Evolutionary conservation across 2,888 invertebrate species (phyloP), one percentile per base, ranked within the genome.

Genomic region (Chydorus sphaericus): DNA sequence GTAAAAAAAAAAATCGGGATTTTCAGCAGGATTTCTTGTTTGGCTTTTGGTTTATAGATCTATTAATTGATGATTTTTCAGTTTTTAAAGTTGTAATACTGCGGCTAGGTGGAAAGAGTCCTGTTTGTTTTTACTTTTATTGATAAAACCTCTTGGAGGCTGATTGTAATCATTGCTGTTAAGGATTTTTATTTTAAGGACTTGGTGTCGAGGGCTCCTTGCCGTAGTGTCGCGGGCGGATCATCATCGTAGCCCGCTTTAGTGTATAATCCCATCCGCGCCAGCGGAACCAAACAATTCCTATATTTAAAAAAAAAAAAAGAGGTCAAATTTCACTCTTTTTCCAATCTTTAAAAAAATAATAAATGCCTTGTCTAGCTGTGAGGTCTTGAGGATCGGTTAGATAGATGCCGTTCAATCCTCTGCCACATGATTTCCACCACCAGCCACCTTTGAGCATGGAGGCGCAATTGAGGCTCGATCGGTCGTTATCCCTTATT

Each of bases 401-500:
- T 48, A 90, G 74, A 67, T 91, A 90, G 31, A 90, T 77, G 14
- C 90, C 90, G 67, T 91, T 91, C 28, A 91, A 77, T 8, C 90
- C 90, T 65, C 90, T 77, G 26, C 90, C 90, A 66, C 90, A 91
- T 0, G 88, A 89, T 67, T 90, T 88, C 90, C 90, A 90, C 90
- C 90, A 91, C 90, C 90, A 91, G 5, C 90, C 90, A 53, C 90
- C 90, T 71, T 90, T 90, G 62, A 91, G 75, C 90, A 90, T 90
- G 16, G 89, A 89, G 23, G 90, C 90, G 67, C 90, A 90, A 69
- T 91, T 91, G 63, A 90, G 72, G 59, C 88, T 89, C 39, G 90
- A 90, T 65, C 90, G 75, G 70, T 91, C 90, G 68, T 91, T 90
- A 67, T 90, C 90, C 68, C 90, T 85, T 74, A 29, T 38, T 37